Percentiles rank a stretch among this genome's conserved stretches.
phyloP scores from a whole-genome alignment of 2,797 vertebrate species.

The Artibeus jamaicensis region DNA sequence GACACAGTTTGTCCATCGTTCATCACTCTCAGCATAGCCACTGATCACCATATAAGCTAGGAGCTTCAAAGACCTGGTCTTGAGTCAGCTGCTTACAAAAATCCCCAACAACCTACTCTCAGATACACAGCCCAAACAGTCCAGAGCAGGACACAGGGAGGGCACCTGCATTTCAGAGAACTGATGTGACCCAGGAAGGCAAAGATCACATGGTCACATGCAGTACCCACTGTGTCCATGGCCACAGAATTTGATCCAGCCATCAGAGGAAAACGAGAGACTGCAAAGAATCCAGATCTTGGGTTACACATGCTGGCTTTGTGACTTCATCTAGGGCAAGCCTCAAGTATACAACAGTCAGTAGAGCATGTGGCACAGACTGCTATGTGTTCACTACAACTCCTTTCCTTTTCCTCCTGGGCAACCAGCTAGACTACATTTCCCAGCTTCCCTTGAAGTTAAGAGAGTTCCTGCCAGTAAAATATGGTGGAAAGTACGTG shows the following conservation, averaged over 20 bases:
- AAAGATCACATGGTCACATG: not conserved
- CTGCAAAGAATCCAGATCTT: not conserved
- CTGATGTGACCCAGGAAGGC: not conserved
- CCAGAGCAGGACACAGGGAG: not conserved
- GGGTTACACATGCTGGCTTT: not conserved
- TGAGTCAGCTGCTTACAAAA: not conserved
- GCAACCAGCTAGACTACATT: not conserved
- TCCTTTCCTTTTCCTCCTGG: not conserved
- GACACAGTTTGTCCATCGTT: not conserved
- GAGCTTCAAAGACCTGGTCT: not conserved
- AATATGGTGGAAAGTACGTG: not conserved
- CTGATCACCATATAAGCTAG: not conserved
- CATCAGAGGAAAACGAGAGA: not conserved
- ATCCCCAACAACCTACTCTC: not conserved
- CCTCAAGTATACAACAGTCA: not conserved
- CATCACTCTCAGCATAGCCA: not conserved
- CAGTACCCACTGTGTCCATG: not conserved
- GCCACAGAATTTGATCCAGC: not conserved
- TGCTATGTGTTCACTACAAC: not conserved
- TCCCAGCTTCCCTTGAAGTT: not conserved
- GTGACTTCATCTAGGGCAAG: not conserved
- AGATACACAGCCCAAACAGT: not conserved
- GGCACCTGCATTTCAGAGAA: not conserved
- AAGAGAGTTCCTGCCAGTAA: not conserved
- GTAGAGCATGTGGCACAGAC: not conserved